Evolutionary conservation across 2,797 vertebrate species (phyloP), one percentile per base, ranked within the genome.

Genomic region (Syngnathus acus): DNA sequence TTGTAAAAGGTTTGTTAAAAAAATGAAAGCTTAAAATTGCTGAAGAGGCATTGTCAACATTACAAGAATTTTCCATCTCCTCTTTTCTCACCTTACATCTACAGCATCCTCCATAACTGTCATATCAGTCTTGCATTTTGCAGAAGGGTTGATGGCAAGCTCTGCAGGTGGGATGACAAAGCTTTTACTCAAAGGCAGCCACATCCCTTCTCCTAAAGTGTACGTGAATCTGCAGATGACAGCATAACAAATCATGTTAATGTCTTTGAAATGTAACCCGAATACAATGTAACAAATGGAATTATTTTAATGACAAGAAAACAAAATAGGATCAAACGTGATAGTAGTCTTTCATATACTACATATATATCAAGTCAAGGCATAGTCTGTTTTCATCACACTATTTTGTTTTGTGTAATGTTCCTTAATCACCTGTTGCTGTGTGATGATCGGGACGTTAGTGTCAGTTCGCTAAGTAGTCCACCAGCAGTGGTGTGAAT

Each of bases 111-210:
- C 96, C 96, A 98, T 99, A 81, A 98, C 97, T 0, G 96, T 99
- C 97, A 99, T 99, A 86, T 99, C 97, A 0, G 96, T 99, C 90
- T 99, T 99, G 82, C 97, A 99, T 84, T 99, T 99, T 50, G 97
- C 96, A 0, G 97, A 99, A 2, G 97, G 97, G 84, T 98, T 99
- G 89, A 99, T 98, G 86, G 97, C 97, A 67, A 99, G 92, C 81
- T 98, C 97, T 0, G 97, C 95, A 0, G 96, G 97, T 0, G 97
- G 97, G 77, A 99, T 99, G 78, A 99, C 96, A 0, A 99, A 99
- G 87, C 97, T 99, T 89, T 98, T 99, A 86, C 97, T 99, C 78
- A 99, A 76, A 0, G 97, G 97, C 66, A 99, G 86, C 97, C 97
- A 99, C 97, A 99, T 99, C 69, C 97, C 97, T 80, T 99, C 97